Conservation (phyloP, 2,888 invertebrate genomes). For the Patella depressa region DNA sequence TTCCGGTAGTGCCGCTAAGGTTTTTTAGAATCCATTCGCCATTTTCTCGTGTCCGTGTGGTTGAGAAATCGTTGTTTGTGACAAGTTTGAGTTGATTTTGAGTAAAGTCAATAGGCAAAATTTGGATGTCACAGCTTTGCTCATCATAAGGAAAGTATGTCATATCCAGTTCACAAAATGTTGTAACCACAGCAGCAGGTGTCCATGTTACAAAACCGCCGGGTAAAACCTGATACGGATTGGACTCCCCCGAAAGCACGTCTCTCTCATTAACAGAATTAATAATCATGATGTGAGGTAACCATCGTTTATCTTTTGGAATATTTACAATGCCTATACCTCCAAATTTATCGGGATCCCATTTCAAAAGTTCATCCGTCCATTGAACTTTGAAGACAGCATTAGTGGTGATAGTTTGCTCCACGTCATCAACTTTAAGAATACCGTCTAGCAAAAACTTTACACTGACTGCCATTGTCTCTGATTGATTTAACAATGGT, state of each 20-base stretch:
- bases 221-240: not conserved
- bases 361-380: not conserved
- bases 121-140: not conserved
- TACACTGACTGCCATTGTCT: not conserved
- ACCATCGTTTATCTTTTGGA: not conserved
- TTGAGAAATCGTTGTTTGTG: not conserved
- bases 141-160: not conserved
- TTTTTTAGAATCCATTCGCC: not conserved
- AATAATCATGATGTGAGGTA: not conserved
- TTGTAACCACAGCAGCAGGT: not conserved
- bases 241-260: not conserved
- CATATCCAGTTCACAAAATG: not conserved
- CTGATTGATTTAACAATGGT: not conserved
- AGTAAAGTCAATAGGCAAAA: not conserved
- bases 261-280: not conserved
- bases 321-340: not conserved
- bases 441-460: not conserved
- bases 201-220: not conserved
- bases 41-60: not conserved
- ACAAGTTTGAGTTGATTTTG: not conserved
- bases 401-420: not conserved
- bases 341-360: not conserved
- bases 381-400: not conserved
- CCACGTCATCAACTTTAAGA: not conserved
- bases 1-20: not conserved